These are phyloP conservation scores for Carpatolechia fugitivella DNA, from an alignment of 2,888 invertebrate genomes.

Conservation along the genomic window DNA sequence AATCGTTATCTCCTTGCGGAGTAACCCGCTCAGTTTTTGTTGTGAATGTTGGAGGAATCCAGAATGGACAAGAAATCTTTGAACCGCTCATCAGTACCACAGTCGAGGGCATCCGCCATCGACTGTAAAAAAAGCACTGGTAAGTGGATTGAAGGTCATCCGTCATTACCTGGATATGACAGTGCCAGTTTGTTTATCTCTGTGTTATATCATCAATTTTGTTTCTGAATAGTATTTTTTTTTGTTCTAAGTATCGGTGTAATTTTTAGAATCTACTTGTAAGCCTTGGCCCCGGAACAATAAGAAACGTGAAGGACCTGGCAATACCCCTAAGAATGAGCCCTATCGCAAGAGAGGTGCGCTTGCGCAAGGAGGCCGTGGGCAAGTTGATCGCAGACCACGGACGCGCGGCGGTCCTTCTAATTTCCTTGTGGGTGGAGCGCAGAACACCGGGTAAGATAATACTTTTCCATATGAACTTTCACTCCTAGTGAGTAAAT, in stretches of 20 bases:
- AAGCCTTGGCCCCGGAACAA: conserved; percentile 81
- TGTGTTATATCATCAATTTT: background rate
- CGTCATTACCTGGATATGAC: conserved; percentile 11
- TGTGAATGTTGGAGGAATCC: conserved; percentile 78
- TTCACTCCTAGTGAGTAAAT: no score
- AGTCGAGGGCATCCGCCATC: conserved; percentile 84
- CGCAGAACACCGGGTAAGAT: conserved; percentile 82
- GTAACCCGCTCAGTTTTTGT: conserved; percentile 77
- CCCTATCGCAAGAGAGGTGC: conserved; percentile 81
- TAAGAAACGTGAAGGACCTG: conserved; percentile 83
- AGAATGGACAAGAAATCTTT: conserved; percentile 89
- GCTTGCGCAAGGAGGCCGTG: conserved; percentile 82
- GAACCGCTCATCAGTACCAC: conserved; percentile 83
- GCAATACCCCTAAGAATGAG: conserved; percentile 80
- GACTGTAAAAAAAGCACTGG: conserved; percentile 88
- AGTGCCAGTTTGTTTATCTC: conserved; percentile 14
- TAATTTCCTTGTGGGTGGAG: conserved; percentile 79
- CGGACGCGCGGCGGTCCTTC: conserved; percentile 79
- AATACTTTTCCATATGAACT: no score
- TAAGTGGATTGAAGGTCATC: conserved; percentile 60
- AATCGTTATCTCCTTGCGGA: conserved; percentile 86
- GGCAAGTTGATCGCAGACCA: conserved; percentile 85
- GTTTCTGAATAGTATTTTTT: background rate
- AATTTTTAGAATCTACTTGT: conserved; percentile 61
- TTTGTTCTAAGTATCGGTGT: no score